Evolutionary conservation across 1,140 invertebrate species (phyloP).

Genomic region (Hormaphis cornu): DNA sequence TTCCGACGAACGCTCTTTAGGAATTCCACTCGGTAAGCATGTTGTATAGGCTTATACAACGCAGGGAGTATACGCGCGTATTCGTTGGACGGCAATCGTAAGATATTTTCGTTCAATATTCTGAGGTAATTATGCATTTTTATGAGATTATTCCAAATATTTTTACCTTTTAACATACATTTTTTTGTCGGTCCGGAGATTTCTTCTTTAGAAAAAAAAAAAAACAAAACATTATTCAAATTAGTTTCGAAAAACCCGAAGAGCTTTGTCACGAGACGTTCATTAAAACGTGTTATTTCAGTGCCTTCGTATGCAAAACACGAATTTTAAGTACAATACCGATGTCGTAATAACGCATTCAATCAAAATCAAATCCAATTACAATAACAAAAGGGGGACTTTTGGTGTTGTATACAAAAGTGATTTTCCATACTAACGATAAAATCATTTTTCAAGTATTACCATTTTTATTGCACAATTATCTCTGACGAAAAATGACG

Average conservation of each 20-base stretch:
- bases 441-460: no score
- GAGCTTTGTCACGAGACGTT: background rate
- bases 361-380: background rate
- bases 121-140: conserved; percentile 12
- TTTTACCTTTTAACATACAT: background rate
- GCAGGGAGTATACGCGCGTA: no score
- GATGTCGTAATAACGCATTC: background rate
- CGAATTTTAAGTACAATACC: background rate
- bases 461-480: no score
- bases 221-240: no score
- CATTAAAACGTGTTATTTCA: background rate
- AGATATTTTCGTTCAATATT: conserved; percentile 2
- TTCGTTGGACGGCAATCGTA: background rate
- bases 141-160: conserved; percentile 11
- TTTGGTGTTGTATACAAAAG: no score
- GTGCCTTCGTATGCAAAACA: background rate
- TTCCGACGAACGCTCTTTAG: background rate
- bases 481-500: no score
- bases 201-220: background rate
- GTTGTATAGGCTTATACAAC: background rate
- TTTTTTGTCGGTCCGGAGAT: background rate
- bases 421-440: no score
- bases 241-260: background rate
- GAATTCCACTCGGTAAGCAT: background rate
- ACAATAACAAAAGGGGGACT: background rate